Evolutionary conservation across 35 echinoderm and acorn worm genomes (phyloP).

Genomic region (Lytechinus pictus): DNA sequence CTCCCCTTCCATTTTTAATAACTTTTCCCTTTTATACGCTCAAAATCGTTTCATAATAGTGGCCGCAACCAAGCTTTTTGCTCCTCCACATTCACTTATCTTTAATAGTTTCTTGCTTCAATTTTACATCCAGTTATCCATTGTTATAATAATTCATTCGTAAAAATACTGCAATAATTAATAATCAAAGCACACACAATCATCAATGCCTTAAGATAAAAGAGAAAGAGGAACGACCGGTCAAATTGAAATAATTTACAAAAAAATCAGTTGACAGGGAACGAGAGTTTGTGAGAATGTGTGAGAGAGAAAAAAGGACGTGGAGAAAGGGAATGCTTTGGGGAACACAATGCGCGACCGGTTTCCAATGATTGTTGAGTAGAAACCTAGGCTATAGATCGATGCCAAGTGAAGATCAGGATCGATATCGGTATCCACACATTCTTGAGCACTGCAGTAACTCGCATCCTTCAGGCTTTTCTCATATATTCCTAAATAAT

Average conservation of each 20-base stretch:
- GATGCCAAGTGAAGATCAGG: not conserved
- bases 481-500: not conserved
- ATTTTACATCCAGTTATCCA: too few species aligned
- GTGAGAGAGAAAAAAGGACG: not conserved
- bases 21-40: not conserved
- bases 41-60: not conserved
- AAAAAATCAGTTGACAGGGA: too few species aligned
- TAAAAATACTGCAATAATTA: too few species aligned
- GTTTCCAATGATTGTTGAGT: slow-evolving; percentile 10
- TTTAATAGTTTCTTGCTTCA: too few species aligned
- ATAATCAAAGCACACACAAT: too few species aligned
- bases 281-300: too few species aligned
- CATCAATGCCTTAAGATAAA: too few species aligned
- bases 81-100: too few species aligned
- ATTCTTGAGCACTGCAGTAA: not conserved
- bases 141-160: too few species aligned
- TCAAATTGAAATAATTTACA: too few species aligned
- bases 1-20: not conserved
- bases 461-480: not conserved
- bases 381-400: not conserved
- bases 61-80: not conserved
- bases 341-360: not conserved
- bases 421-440: not conserved
- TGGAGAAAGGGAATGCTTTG: not conserved
- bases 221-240: too few species aligned